Conservation (phyloP, 2,888 invertebrate species). For the Stegophylla sp. region DNA sequence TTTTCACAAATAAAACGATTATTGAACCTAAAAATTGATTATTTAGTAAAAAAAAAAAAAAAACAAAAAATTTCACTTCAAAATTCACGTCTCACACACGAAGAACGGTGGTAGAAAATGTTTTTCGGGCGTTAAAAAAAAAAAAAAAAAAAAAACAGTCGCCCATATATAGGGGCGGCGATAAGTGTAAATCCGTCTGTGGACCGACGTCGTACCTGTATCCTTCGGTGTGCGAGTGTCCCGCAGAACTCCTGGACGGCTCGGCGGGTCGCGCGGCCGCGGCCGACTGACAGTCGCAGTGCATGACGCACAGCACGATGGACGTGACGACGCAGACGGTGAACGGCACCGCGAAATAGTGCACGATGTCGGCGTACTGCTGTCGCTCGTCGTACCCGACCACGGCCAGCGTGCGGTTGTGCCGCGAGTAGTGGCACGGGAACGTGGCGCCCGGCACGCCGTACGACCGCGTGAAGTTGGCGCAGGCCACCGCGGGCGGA, state of each 20-base stretch:
- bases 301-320: slow-evolving; percentile 83
- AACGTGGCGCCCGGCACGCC: slow-evolving; percentile 75
- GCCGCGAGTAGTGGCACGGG: slow-evolving; percentile 76
- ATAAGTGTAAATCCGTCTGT: no score
- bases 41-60: no score
- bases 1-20: no score
- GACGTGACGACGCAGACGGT: slow-evolving; percentile 84
- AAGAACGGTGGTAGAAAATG: no score
- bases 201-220: slow-evolving; percentile 31
- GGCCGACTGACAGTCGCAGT: slow-evolving; percentile 77
- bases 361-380: slow-evolving; percentile 81
- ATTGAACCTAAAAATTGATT: no score
- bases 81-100: no score
- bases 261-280: slow-evolving; percentile 68
- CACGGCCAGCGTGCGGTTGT: slow-evolving; percentile 82
- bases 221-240: slow-evolving; percentile 38
- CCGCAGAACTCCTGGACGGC: slow-evolving; percentile 42
- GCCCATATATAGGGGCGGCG: no score
- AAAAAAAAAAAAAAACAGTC: no score
- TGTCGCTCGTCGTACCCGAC: slow-evolving; percentile 83
- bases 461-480: slow-evolving; percentile 76
- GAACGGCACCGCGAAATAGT: slow-evolving; percentile 84
- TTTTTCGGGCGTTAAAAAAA: no score
- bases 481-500: slow-evolving; percentile 78
- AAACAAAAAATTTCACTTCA: no score